phyloP scores from a whole-genome alignment of 2,797 vertebrate species.

The Rhinatrema bivittatum region DNA sequence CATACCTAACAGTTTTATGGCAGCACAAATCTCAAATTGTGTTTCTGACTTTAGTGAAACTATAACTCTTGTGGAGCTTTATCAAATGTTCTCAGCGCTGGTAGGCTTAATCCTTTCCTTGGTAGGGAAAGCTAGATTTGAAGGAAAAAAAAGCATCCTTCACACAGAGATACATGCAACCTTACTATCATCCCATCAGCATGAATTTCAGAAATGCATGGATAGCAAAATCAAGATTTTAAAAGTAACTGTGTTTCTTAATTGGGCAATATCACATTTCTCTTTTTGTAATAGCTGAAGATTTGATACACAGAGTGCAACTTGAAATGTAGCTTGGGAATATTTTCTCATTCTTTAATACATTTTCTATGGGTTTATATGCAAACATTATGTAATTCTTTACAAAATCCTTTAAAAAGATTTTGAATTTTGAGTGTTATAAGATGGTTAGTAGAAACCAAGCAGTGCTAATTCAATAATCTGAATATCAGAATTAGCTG shows the following conservation, averaged over 20 bases:
- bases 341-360: too few relatives aligned
- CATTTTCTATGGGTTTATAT: too few relatives aligned
- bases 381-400: too few relatives aligned
- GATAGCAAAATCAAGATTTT: background rate
- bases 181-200: background rate
- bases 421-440: too few relatives aligned
- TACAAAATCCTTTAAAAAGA: too few relatives aligned
- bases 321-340: too few relatives aligned
- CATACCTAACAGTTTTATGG: background rate
- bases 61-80: background rate
- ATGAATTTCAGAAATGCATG: background rate
- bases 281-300: too few relatives aligned
- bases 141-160: background rate
- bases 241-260: background rate
- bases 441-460: too few relatives aligned
- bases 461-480: too few relatives aligned
- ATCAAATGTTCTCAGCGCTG: background rate
- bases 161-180: background rate
- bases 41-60: background rate
- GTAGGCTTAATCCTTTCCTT: background rate
- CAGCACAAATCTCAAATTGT: accelerated
- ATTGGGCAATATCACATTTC: too few relatives aligned
- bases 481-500: too few relatives aligned
- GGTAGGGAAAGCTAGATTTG: background rate
- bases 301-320: too few relatives aligned